Base-by-base conservation (phyloP, 92 coral and sea anemone species). In the Palythoa grandis region DNA sequence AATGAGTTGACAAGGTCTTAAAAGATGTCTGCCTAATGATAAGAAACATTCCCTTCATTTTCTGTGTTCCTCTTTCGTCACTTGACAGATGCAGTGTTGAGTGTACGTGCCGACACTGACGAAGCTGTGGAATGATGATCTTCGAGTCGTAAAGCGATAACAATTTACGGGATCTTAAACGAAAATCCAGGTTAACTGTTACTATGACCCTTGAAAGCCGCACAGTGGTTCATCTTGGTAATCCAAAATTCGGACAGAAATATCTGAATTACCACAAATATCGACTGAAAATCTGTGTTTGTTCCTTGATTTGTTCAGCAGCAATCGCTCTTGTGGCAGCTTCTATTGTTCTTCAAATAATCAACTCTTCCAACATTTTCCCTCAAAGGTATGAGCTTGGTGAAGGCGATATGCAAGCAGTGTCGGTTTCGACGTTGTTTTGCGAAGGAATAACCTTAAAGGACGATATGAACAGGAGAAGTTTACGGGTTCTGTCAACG, bases 361-460 rank as follows among this genome's bases (percentile, higher is more conserved):
- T 82, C 56, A 92, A 94, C 82, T 91, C 90, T 66, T 94, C 98
- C 65, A 66, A 72, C 60, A 48, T 92, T 57, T 93, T 88, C 63
- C 93, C 98, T 0, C 85, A 87, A 69, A 88, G 73, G 3, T 94
- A 92, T 88, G 93, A 92, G 25, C 91, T 92, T 53, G 94, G 91
- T 7, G 94, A 94, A 74, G 93, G 94, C 8, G 98, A 94, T 52
- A 92, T 92, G 95, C 82, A 94, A 70, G 56, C 84, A 47, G 84
- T 92, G 4, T 74, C 91, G 23, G 94, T 94, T 70, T 94, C 98
- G 22, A 94, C 98, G 1, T 72, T 90, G 22, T 94, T 94, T 82
- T 94, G 98, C 80, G 92, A 90, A 72, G 98, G 91, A 54, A 91
- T 94, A 35, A 74, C 92, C 12, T 82, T 94, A n/a, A 88, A 90